phyloP scores from a whole-genome alignment of 1,140 invertebrate species.

The Cotesia chilonis region DNA sequence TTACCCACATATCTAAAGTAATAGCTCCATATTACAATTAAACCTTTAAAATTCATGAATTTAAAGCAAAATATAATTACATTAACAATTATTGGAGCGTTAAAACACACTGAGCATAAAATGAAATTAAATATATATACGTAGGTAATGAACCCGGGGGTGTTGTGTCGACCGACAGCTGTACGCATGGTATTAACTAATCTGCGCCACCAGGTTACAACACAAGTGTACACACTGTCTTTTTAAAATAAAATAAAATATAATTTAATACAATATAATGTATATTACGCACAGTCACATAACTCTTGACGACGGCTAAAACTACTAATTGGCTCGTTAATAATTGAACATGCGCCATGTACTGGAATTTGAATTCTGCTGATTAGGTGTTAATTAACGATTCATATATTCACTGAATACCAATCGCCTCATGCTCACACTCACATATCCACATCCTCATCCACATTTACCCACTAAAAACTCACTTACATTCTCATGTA shows the following conservation, averaged over 20 bases:
- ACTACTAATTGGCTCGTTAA: conserved; percentile 46
- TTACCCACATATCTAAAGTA: too few relatives aligned
- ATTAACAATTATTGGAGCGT: background rate
- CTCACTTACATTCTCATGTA: too few relatives aligned
- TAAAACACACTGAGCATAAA: background rate
- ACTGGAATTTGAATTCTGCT: conserved; percentile 21
- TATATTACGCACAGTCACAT: background rate
- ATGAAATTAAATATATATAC: background rate
- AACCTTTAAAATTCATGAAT: too few relatives aligned
- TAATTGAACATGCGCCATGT: conserved; percentile 36
- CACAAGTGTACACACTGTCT: too few relatives aligned
- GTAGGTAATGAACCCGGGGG: background rate
- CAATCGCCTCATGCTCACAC: too few relatives aligned
- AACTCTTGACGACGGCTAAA: background rate
- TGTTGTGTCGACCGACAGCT: conserved; percentile 4
- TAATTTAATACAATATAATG: background rate
- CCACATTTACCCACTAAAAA: too few relatives aligned
- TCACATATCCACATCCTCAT: too few relatives aligned
- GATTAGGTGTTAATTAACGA: background rate
- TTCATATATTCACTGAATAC: too few relatives aligned
- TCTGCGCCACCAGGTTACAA: too few relatives aligned
- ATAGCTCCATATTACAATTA: too few relatives aligned
- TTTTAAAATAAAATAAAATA: background rate
- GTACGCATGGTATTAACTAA: background rate
- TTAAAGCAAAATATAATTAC: background rate